Percentiles rank a stretch among this genome's conserved stretches.
These are phyloP conservation scores for Sebastes iracundus DNA, from an alignment of 2,797 vertebrate species.

Conservation along the genomic window DNA sequence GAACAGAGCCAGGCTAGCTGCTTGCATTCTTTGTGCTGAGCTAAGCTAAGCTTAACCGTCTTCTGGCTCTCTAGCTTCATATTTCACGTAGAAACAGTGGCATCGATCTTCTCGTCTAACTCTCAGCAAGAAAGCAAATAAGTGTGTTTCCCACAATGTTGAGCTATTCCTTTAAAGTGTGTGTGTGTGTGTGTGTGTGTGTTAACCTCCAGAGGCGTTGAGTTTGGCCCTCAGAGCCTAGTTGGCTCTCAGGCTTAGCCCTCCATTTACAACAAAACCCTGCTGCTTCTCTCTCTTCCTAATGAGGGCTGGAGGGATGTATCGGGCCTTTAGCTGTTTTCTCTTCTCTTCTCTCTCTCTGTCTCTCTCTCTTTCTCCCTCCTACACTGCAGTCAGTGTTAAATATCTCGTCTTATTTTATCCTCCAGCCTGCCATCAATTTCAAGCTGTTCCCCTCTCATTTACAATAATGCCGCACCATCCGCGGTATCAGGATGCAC, in stretches of 20 bases:
- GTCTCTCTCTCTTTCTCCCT: constrained; percentile 1
- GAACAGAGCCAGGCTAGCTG: background rate
- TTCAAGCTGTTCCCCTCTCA: constrained; percentile 70
- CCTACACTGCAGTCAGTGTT: constrained; percentile 58
- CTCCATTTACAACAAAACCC: constrained; percentile 58
- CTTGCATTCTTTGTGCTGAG: background rate
- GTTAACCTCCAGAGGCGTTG: constrained; percentile 32
- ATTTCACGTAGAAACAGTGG: background rate
- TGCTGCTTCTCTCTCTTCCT: constrained; percentile 50
- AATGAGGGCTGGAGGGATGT: constrained; percentile 63
- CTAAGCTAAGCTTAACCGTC: background rate
- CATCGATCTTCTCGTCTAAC: background rate
- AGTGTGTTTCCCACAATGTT: background rate
- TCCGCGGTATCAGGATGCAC: constrained; percentile 37
- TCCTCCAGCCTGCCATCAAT: constrained; percentile 65
- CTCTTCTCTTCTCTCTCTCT: background rate
- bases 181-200: background rate
- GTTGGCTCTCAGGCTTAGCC: constrained; percentile 42
- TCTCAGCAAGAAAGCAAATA: background rate
- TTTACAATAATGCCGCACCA: constrained; percentile 55
- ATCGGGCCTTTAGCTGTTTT: constrained; percentile 42
- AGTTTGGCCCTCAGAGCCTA: constrained; percentile 37
- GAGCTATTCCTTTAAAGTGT: background rate
- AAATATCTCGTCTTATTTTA: constrained; percentile 64
- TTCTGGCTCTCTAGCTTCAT: background rate